These are phyloP conservation scores for Lethocerus indicus DNA, from an alignment of 1,140 invertebrate genomes.

Conservation along the genomic window DNA sequence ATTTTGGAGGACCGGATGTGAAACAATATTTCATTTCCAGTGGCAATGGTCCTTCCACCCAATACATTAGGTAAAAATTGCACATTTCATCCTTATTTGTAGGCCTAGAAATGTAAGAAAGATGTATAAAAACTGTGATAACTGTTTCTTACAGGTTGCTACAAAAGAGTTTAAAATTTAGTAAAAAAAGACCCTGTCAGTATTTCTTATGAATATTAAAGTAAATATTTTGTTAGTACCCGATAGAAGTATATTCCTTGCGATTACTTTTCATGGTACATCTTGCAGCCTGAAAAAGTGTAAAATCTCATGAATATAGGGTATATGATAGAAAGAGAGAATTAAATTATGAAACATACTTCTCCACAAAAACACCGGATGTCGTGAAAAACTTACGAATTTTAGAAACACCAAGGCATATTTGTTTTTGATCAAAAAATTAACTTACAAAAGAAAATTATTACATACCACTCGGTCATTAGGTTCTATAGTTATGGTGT, in stretches of 20 bases:
- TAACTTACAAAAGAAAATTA: constrained; percentile 1
- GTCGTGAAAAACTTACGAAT: background rate
- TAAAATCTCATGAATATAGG: constrained; percentile 3
- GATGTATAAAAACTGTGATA: background rate
- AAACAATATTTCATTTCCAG: constrained; percentile 75
- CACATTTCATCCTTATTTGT: constrained; percentile 95
- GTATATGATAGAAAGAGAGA: background rate
- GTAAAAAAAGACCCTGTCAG: background rate
- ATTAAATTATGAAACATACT: background rate
- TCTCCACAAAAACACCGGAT: background rate
- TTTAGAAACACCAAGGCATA: background rate
- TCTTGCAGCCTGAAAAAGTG: constrained; percentile 47
- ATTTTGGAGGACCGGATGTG: constrained; percentile 59
- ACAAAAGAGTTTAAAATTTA: background rate
- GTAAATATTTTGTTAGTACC: constrained; percentile 36
- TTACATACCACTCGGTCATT: constrained; percentile 54
- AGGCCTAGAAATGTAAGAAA: constrained; percentile 8
- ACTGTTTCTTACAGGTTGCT: background rate
- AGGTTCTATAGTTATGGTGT: constrained; percentile 32
- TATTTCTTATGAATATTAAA: background rate
- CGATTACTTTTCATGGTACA: constrained; percentile 76
- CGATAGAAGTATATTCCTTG: constrained; percentile 47
- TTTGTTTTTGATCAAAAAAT: background rate
- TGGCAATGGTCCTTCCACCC: constrained; percentile 65
- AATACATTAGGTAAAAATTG: constrained; percentile 99